Base-by-base conservation (phyloP, 2,113 vertebrate species). In the Melanotaenia duboulayi region DNA sequence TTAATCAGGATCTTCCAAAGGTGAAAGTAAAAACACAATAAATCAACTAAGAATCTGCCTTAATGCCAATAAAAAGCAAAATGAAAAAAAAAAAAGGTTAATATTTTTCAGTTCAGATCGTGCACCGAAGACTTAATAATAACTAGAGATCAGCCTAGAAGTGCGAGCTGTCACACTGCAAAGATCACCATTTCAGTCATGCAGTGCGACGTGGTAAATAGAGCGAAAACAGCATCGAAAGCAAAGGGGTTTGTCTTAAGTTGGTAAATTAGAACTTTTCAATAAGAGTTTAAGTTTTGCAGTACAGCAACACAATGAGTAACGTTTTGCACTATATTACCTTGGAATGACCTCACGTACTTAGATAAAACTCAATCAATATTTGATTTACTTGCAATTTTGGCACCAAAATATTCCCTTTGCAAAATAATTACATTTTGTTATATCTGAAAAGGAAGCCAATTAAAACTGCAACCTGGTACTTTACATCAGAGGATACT, bases 131-230 rank as follows among this genome's bases (percentile, higher is more conserved):
- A 71, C 28, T 23, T 51, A 42, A 63, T 7, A 78, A 17, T 8
- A 78, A 82, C 48, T 73, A 66, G 75, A 76, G 22, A 56, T 80
- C 66, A 50, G 59, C 57, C 60, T 76, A 39, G 37, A 56, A 48
- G 57, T 76, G 61, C 25, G 52, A 66, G 74, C 68, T 66, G 75
- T 83, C 74, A 57, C 73, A 78, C 74, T 77, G 78, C 74, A 83
- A 76, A 77, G 75, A 85, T 83, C 80, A 74, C 61, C 32, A 12
- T 49, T 80, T 73, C 71, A 69, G 64, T 78, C 81, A 84, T 68
- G 83, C 79, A 70, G 62, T 28, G 65, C 63, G 32, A 76, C 55
- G 58, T 44, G 42, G 54, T 39, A 62, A 74, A 68, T 1, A 64
- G 74, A 71, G 75, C 65, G 46, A 40, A 25, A 62, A 42, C 0